Percentiles rank a stretch among this genome's conserved stretches.
phyloP scores from a whole-genome alignment of 2,797 vertebrate genomes.

The Atherinosoma microstoma region DNA sequence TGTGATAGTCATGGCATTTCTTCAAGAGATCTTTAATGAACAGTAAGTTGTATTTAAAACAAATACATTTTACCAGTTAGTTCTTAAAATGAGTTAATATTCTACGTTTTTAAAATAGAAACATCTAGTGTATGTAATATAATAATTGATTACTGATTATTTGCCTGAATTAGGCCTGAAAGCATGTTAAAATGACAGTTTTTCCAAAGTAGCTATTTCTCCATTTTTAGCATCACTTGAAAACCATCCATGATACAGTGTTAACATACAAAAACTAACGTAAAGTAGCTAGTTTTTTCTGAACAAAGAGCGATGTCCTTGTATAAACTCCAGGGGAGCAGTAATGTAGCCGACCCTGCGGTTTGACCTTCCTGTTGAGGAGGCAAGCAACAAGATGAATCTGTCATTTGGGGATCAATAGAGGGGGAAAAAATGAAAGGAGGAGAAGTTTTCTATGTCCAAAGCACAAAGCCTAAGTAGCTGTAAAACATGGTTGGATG shows the following conservation, averaged over 20 bases:
- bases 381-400: conserved; percentile 54
- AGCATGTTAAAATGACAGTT: background rate
- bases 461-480: conserved; percentile 47
- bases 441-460: conserved; percentile 42
- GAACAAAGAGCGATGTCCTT: conserved; percentile 43
- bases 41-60: background rate
- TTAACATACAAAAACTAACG: background rate
- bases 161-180: background rate
- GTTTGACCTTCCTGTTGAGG: conserved; percentile 63
- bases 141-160: background rate
- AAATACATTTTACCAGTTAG: background rate
- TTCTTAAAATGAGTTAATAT: background rate
- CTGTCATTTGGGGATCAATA: conserved; percentile 56
- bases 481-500: conserved; percentile 40
- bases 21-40: too few relatives aligned
- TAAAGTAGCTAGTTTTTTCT: too few relatives aligned
- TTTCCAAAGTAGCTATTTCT: background rate
- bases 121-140: background rate
- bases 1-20: background rate
- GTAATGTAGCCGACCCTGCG: conserved; percentile 42
- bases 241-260: background rate
- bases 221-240: background rate
- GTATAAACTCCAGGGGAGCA: conserved; percentile 51
- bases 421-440: conserved; percentile 45
- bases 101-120: background rate